Percentiles rank a stretch among this genome's conserved stretches.
phyloP scores from a whole-genome alignment of 2,797 vertebrate genomes.

The Carduelis carduelis region DNA sequence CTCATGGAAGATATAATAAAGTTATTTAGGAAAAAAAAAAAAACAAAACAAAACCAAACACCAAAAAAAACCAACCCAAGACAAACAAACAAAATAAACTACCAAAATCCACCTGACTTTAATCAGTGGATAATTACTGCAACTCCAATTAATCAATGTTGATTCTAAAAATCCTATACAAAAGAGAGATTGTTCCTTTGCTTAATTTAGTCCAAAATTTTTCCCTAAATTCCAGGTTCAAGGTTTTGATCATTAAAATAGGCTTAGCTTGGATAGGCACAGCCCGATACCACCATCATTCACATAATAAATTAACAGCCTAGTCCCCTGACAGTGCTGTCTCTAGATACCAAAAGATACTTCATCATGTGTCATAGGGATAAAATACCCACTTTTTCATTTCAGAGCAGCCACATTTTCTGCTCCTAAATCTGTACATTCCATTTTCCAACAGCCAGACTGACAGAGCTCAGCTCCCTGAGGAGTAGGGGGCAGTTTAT shows the following conservation, averaged over 20 bases:
- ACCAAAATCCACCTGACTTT: background rate
- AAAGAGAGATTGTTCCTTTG: background rate
- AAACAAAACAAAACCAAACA: background rate
- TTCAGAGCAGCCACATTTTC: background rate
- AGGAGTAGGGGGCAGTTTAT: background rate
- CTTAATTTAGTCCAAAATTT: background rate
- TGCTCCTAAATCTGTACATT: background rate
- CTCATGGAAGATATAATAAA: background rate
- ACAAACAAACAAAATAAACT: background rate
- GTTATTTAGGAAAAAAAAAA: accelerated
- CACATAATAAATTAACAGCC: constrained; percentile 13
- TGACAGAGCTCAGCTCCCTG: background rate
- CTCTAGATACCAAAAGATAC: constrained; percentile 39
- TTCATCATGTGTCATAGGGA: constrained; percentile 6
- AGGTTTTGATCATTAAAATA: constrained; percentile 25
- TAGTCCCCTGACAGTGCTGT: background rate
- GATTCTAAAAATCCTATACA: background rate
- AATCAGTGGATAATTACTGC: background rate
- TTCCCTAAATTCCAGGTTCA: background rate
- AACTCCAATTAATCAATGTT: background rate
- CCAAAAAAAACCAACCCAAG: background rate
- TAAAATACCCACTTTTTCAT: constrained; percentile 4
- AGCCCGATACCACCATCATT: constrained; percentile 6
- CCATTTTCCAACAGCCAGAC: background rate
- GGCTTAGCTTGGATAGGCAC: background rate